Conservation (phyloP, 2,113 vertebrate genomes). For the Micronycteris hirsuta region DNA sequence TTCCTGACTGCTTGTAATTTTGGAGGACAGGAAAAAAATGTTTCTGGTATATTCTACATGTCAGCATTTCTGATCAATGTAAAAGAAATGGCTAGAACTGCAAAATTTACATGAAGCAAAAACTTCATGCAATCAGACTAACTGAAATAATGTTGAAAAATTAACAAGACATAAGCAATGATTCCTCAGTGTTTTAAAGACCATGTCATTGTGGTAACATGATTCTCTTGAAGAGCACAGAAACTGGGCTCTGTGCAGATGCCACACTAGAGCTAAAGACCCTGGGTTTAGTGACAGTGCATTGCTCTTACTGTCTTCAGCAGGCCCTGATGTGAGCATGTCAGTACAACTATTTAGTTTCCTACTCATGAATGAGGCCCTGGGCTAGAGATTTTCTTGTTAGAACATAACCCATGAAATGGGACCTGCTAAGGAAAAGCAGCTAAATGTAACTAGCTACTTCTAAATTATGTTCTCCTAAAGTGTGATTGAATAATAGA, state of each 20-base stretch:
- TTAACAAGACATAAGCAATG: not conserved
- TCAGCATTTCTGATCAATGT: conserved; percentile 43
- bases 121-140: not conserved
- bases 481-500: not conserved
- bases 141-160: conserved; percentile 12
- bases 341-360: not conserved
- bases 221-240: not conserved
- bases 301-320: not conserved
- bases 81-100: not conserved
- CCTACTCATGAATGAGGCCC: not conserved
- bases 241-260: not conserved
- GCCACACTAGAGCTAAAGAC: not conserved
- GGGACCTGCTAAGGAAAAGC: not conserved
- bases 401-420: not conserved
- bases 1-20: conserved; percentile 24
- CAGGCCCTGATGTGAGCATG: not conserved
- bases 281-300: not conserved
- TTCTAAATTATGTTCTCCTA: conserved; percentile 8
- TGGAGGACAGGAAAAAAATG: conserved; percentile 37
- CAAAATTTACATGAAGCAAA: not conserved
- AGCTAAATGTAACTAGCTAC: not conserved
- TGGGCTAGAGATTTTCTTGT: not conserved
- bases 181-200: not conserved
- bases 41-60: not conserved
- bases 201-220: not conserved